Conservation (phyloP, 1,140 invertebrate species). For the Uloborus diversus region DNA sequence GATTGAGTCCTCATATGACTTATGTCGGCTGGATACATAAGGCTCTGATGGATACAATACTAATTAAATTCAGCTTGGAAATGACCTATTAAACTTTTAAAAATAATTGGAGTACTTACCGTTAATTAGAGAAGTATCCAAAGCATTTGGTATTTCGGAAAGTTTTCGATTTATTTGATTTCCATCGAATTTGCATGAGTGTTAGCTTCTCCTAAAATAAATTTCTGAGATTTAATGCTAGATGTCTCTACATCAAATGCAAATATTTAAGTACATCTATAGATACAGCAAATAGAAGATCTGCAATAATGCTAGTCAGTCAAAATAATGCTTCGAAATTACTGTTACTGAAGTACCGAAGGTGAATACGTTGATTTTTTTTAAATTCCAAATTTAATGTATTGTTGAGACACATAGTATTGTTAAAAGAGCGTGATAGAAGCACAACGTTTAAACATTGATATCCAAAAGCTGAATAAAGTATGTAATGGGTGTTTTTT, state of each 20-base stretch:
- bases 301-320: too few species aligned
- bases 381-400: too few species aligned
- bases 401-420: too few species aligned
- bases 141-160: conserved; percentile 13
- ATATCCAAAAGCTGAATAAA: too few species aligned
- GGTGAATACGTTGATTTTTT: too few species aligned
- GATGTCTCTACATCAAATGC: not conserved
- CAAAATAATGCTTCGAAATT: too few species aligned
- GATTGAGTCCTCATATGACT: conserved; percentile 22
- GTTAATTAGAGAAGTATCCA: conserved; percentile 33
- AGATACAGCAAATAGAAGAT: too few species aligned
- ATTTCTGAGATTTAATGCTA: conserved; percentile 26
- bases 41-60: conserved; percentile 22
- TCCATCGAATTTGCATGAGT: conserved; percentile 3
- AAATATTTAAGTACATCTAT: too few species aligned
- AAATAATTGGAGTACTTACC: conserved; percentile 40
- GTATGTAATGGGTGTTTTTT: too few species aligned
- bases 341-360: too few species aligned
- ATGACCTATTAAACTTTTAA: conserved; percentile 34
- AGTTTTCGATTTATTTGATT: conserved; percentile 40
- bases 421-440: too few species aligned
- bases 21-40: conserved; percentile 1
- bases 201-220: conserved; percentile 36
- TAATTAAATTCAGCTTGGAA: conserved; percentile 45
- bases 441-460: too few species aligned